phyloP scores from a whole-genome alignment of 2,797 vertebrate genomes.

The Thripadectes ignobilis region DNA sequence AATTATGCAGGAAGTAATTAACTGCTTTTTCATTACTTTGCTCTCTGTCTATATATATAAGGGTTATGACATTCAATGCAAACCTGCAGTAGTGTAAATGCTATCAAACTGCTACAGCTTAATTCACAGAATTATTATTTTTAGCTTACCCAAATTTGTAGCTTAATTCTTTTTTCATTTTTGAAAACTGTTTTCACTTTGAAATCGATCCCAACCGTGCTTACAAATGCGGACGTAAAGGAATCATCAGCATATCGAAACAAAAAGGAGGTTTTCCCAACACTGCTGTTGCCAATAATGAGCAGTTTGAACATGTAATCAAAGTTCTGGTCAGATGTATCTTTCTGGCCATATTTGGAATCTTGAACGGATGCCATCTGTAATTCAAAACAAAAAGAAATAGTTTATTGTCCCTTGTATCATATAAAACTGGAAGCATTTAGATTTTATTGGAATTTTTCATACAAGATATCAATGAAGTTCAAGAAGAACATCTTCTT shows the following conservation, averaged over 20 bases:
- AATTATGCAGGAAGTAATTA: background rate
- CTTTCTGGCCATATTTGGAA: slow-evolving; percentile 88
- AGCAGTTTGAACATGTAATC: slow-evolving; percentile 99
- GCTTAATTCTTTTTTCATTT: slow-evolving; percentile 98
- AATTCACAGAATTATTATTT: background rate
- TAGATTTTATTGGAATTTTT: slow-evolving; percentile 16
- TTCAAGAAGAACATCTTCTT: background rate
- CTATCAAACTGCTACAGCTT: background rate
- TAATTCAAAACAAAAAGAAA: slow-evolving; percentile 43
- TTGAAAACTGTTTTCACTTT: slow-evolving; percentile 99
- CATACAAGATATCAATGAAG: background rate
- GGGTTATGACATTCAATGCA: background rate
- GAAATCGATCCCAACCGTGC: slow-evolving; percentile 98
- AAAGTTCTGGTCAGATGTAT: slow-evolving; percentile 96
- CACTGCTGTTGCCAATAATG: slow-evolving; percentile 98
- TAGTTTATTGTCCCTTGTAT: background rate
- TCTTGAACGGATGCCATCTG: slow-evolving; percentile 97
- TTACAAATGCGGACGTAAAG: slow-evolving; percentile 97
- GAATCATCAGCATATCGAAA: slow-evolving; percentile 97
- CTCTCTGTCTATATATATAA: background rate
- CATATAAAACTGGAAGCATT: background rate
- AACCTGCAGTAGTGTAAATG: background rate
- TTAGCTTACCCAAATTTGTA: slow-evolving; percentile 95
- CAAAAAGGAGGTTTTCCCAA: slow-evolving; percentile 96
- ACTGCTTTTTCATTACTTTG: background rate